phyloP scores from a whole-genome alignment of 37 sponge, comb jelly and placozoan genomes.

The Hormiphora californensis region DNA sequence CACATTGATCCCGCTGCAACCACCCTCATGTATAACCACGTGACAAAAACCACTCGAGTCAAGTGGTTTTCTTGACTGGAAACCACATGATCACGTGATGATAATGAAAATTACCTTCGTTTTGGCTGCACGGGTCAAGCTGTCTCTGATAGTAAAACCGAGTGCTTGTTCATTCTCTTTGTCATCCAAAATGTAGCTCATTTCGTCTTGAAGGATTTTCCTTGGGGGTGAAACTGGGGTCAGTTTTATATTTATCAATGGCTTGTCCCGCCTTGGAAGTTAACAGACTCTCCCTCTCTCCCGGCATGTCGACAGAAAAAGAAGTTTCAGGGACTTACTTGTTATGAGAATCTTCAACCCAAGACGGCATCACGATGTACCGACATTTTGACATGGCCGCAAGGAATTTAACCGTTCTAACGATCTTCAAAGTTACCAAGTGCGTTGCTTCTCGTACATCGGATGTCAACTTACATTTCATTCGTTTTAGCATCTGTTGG shows the following conservation, averaged over 20 bases:
- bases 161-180: constrained; percentile 58
- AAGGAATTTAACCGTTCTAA: constrained; percentile 80
- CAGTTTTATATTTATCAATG: too few species aligned
- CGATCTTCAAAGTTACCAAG: constrained; percentile 54
- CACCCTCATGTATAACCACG: too few species aligned
- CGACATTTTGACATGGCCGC: constrained; percentile 65
- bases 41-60: too few species aligned
- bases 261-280: too few species aligned
- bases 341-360: constrained; percentile 62
- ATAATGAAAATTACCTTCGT: constrained; percentile 53
- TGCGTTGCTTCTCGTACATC: constrained; percentile 22
- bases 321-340: constrained; percentile 57
- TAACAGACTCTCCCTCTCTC: too few species aligned
- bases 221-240: not conserved
- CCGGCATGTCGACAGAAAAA: too few species aligned
- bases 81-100: too few species aligned
- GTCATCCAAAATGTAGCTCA: constrained; percentile 59
- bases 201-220: constrained; percentile 54
- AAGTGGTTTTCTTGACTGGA: too few species aligned
- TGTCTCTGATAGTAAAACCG: constrained; percentile 58
- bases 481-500: constrained; percentile 28
- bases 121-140: constrained; percentile 57
- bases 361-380: constrained; percentile 64
- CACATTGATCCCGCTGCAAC: too few species aligned
- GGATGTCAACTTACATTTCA: not conserved